These are phyloP conservation scores for Mnemiopsis leidyi DNA, from an alignment of 37 sponge, comb jelly and placozoan species.

Conservation along the genomic window DNA sequence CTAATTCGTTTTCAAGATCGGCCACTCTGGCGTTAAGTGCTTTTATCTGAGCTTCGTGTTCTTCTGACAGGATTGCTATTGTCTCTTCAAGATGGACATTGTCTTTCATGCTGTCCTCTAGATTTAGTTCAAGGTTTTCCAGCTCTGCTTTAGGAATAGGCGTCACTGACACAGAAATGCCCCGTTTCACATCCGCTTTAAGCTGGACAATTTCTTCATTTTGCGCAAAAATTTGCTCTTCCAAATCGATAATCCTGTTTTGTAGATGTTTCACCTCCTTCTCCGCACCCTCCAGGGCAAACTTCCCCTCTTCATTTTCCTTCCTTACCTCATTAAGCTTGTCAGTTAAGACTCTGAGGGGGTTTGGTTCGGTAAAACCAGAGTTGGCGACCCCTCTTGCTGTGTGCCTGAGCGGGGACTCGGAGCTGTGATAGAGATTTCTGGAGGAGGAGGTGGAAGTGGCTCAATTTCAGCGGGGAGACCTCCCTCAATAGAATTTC, in stretches of 20 bases:
- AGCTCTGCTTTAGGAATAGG: background rate
- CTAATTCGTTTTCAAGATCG: slow-evolving; percentile 13
- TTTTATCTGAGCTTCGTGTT: slow-evolving; percentile 39
- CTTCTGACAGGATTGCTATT: background rate
- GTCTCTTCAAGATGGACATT: slow-evolving; percentile 37
- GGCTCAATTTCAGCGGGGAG: background rate
- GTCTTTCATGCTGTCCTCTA: slow-evolving; percentile 12
- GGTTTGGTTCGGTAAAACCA: slow-evolving; percentile 50
- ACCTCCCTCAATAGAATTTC: background rate
- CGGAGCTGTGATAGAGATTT: background rate
- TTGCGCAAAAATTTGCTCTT: background rate
- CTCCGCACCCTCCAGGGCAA: background rate
- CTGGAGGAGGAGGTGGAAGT: slow-evolving; percentile 47
- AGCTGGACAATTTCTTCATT: background rate
- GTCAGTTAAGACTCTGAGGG: background rate
- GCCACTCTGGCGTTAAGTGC: background rate
- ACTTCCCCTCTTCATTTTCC: background rate
- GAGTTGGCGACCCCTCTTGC: background rate
- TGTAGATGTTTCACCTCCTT: background rate
- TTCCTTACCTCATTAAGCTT: background rate
- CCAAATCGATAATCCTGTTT: background rate
- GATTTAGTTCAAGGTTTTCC: background rate
- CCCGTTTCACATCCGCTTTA: background rate
- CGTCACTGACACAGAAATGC: slow-evolving; percentile 36
- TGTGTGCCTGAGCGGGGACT: background rate